Percentiles rank a stretch among this genome's conserved stretches.
These are phyloP conservation scores for Lepidocyrtoides sp. DNA, from an alignment of 2,888 invertebrate species.

Conservation along the genomic window DNA sequence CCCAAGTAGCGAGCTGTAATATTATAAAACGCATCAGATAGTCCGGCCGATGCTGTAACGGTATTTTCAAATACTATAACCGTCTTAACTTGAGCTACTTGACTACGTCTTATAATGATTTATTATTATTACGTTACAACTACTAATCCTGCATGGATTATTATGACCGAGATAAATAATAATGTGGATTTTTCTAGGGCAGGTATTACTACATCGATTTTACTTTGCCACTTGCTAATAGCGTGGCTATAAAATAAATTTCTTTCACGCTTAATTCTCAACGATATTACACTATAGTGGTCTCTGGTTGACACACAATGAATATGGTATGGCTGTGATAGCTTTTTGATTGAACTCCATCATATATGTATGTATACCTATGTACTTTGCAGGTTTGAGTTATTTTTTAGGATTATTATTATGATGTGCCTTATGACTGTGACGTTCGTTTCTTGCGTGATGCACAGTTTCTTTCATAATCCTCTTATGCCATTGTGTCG, in stretches of 20 bases:
- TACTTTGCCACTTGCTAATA: not conserved
- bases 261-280: not conserved
- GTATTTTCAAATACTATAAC: too few relatives aligned
- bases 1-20: too few relatives aligned
- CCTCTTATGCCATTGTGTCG: not conserved
- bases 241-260: not conserved
- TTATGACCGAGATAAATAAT: not conserved
- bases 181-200: not conserved
- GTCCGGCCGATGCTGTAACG: too few relatives aligned
- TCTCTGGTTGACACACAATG: not conserved
- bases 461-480: not conserved
- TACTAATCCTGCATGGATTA: too few relatives aligned
- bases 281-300: not conserved
- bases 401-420: not conserved
- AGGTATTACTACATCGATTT: not conserved
- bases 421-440: not conserved
- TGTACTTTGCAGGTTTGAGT: too few relatives aligned
- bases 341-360: not conserved
- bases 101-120: too few relatives aligned
- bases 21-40: too few relatives aligned
- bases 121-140: too few relatives aligned
- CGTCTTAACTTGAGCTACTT: too few relatives aligned
- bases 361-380: not conserved
- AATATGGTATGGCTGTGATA: not conserved
- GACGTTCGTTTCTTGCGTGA: conserved; percentile 19